Conservation (phyloP, 1,140 invertebrate genomes). For the Heliconius hermathena region DNA sequence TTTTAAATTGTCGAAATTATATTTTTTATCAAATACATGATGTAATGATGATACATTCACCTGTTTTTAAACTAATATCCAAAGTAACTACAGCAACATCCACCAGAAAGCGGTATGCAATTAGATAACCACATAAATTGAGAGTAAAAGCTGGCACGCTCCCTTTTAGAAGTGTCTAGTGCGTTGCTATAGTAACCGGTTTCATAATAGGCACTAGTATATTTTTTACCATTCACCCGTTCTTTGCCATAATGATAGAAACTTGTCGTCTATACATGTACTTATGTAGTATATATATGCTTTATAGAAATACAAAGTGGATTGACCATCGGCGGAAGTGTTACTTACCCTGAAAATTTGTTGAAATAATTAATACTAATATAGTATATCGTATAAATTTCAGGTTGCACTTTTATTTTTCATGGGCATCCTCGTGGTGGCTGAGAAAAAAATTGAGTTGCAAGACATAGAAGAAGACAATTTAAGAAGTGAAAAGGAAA, state of each 20-base stretch:
- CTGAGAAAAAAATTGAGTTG: slow-evolving; percentile 78
- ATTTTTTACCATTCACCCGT: slow-evolving; percentile 77
- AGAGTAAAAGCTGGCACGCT: slow-evolving; percentile 76
- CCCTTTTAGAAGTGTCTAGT: slow-evolving; percentile 54
- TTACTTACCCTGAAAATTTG: neutral
- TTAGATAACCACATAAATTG: slow-evolving; percentile 70
- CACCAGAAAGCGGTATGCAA: slow-evolving; percentile 59
- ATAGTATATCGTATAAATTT: slow-evolving; percentile 63
- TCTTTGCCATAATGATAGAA: slow-evolving; percentile 46
- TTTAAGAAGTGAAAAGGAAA: slow-evolving; percentile 74
- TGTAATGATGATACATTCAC: neutral
- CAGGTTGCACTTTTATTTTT: slow-evolving; percentile 65
- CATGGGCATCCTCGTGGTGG: slow-evolving; percentile 49
- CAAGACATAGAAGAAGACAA: slow-evolving; percentile 81
- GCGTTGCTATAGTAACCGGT: slow-evolving; percentile 60
- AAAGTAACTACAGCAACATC: slow-evolving; percentile 33
- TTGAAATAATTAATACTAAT: slow-evolving; percentile 5
- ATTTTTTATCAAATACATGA: neutral
- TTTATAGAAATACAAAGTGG: slow-evolving; percentile 48
- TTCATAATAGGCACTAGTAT: slow-evolving; percentile 65
- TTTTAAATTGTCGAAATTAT: neutral
- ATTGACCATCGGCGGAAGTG: slow-evolving; percentile 47
- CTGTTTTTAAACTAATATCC: neutral
- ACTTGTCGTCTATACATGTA: slow-evolving; percentile 42
- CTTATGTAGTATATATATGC: slow-evolving; percentile 37